Evolutionary conservation across 2,113 vertebrate genomes (phyloP), one percentile per base, ranked within the genome.

Genomic region (Microtus pennsylvanicus): DNA sequence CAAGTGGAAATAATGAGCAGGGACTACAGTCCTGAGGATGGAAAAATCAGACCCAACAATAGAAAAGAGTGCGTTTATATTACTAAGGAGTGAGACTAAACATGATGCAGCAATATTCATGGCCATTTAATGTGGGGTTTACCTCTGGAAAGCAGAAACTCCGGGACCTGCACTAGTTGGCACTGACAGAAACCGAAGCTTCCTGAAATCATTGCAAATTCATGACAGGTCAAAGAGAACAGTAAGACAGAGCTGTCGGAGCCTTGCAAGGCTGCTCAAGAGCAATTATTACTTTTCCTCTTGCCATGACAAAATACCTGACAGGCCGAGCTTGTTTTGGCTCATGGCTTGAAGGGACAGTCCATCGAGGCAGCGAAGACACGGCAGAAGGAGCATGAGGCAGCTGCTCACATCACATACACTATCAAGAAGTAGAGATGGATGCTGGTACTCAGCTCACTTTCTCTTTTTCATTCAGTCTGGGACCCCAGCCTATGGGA

Each of bases 111-210:
- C 35, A 63, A 26, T 42, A 38, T 38, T 38, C 1, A 61, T 28
- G n/a, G 55, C 26, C n/a, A 42, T 61, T 75, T 61, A 61, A 24
- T 26, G 13, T 16, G 38, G n/a, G 3, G 2, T 83, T 83, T 61
- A 38, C 35, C 80, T 83, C 55, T 61, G 42, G 38, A 61, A 38
- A 7, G n/a, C 22, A 83, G 24, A 83, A 61, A n/a, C n/a, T 17
- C 55, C 3, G 2, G n/a, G 55, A 16, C 3, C n/a, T 28, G 38
- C 13, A 16, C 42, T 9, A 14, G 24, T 42, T 3, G 0, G 7
- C n/a, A 61, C 13, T 17, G 12, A 38, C 24, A 61, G 55, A 63
- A 61, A 61, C 35, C 9, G 1, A 42, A 83, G n/a, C 26, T 61
- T 83, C 26, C n/a, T 63, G 80, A 83, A 83, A 63, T 61, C 55